Evolutionary conservation across 2,113 vertebrate genomes (phyloP).

Genomic region (Lonchura striata): DNA sequence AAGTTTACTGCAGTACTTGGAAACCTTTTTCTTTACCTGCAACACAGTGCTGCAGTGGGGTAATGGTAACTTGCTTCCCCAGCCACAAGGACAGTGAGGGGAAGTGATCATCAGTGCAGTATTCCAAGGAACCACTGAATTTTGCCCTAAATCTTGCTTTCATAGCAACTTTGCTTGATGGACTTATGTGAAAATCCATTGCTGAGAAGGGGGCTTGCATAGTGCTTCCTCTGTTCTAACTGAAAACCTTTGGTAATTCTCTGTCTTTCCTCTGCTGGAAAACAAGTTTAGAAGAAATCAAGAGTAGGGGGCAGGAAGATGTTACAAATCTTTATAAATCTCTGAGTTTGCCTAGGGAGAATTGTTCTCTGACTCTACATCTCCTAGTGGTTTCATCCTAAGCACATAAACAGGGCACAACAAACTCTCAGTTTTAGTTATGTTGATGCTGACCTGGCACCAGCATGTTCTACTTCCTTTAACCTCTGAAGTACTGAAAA

Average conservation of each 20-base stretch:
- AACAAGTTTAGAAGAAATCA: background rate
- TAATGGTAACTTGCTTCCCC: background rate
- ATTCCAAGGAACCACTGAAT: background rate
- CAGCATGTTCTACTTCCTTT: background rate
- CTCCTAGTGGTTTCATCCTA: background rate
- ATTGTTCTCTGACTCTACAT: background rate
- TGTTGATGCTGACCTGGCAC: background rate
- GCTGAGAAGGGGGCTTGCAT: background rate
- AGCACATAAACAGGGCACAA: background rate
- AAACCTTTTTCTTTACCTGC: background rate
- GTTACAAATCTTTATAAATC: background rate
- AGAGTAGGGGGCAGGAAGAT: background rate
- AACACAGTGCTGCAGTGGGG: background rate
- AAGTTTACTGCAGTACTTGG: background rate
- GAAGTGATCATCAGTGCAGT: background rate
- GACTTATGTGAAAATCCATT: background rate
- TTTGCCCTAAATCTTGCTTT: background rate
- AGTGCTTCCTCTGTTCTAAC: background rate
- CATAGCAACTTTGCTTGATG: background rate
- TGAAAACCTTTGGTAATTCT: background rate
- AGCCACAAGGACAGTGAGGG: background rate
- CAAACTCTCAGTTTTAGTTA: background rate
- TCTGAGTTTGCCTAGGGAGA: background rate
- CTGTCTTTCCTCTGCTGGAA: background rate
- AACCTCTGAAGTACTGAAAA: background rate